Percentiles rank a stretch among this genome's conserved stretches.
Conservation (phyloP, 2,888 invertebrate genomes). For the Papilio elwesi region DNA sequence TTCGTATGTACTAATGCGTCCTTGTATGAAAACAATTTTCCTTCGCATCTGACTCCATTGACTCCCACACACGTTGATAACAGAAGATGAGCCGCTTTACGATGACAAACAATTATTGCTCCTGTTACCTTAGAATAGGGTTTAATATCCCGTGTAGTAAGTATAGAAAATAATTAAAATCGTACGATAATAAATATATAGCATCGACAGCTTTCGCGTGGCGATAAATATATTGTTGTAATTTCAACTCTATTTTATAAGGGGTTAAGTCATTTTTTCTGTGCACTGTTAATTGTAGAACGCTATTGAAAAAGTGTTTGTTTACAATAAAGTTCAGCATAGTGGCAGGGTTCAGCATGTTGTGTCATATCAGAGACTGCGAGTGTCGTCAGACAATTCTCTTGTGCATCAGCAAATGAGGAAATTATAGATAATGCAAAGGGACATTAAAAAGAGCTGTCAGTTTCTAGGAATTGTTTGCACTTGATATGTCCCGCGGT, state of each 20-base stretch:
- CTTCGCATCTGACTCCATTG: slow-evolving; percentile 38
- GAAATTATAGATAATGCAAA: slow-evolving; percentile 19
- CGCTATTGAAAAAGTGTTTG: slow-evolving; percentile 13
- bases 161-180: slow-evolving; percentile 26
- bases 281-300: not conserved
- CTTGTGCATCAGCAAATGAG: slow-evolving; percentile 1
- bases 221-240: not conserved
- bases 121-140: slow-evolving; percentile 41
- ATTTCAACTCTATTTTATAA: not conserved
- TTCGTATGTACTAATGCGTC: slow-evolving; percentile 38
- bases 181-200: slow-evolving; percentile 38
- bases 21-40: slow-evolving; percentile 42
- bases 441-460: not conserved
- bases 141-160: slow-evolving; percentile 38
- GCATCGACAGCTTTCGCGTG: slow-evolving; percentile 20
- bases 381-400: slow-evolving; percentile 28
- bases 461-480: not conserved
- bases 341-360: slow-evolving; percentile 25
- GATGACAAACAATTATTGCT: slow-evolving; percentile 27
- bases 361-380: slow-evolving; percentile 30
- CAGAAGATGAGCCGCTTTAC: slow-evolving; percentile 31
- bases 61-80: slow-evolving; percentile 59
- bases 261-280: not conserved
- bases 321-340: slow-evolving; percentile 35
- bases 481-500: too few relatives aligned